Evolutionary conservation across 2,797 vertebrate species (phyloP), one percentile per base, ranked within the genome.

Genomic region (Scleropages formosus): DNA sequence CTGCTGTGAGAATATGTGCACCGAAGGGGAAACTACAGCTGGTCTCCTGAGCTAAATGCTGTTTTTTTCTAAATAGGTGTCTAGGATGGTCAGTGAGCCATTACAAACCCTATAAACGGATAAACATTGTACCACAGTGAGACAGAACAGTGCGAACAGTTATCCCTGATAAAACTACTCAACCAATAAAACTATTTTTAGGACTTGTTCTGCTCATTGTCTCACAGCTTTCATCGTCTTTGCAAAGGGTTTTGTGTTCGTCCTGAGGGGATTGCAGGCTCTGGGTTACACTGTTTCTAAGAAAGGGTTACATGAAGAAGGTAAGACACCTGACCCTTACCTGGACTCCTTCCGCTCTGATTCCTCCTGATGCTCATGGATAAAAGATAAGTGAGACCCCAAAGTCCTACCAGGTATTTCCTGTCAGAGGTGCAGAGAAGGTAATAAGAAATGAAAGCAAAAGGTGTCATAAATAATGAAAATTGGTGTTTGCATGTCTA

Each of bases 281-380:
- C 20, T 49, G 68, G 49, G 18, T 10, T 47, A 53, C 7, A 53
- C 10, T 27, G 15, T 4, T 31, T 59, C 10, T 58, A 10, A n/a
- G 39, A 22, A 15, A 4, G 44, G 58, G 24, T 60, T 49, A 62
- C 8, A 44, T 31, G 11, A 27, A 65, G 10, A 22, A 15, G 70
- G 53, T 8, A 39, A 27, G 20, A 22, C 58, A 51, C 74, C 56
- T 51, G 66, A 31, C 20, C 22, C 74, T 76, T 46, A 76, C 74
- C 74, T 70, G 66, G 56, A 18, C 66, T 62, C 53, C 66, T 70
- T 76, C 46, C n/a, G 74, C 66, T 70, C 58, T n/a, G 22, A 39
- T 20, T 62, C 66, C 58, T 69, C 74, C 10, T 15, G 31, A 18
- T 20, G 56, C 22, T 76, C 74, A 24, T 31, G 31, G 39, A 69